phyloP scores from a whole-genome alignment of 1,140 invertebrate genomes.

The Drosophila murphyi region DNA sequence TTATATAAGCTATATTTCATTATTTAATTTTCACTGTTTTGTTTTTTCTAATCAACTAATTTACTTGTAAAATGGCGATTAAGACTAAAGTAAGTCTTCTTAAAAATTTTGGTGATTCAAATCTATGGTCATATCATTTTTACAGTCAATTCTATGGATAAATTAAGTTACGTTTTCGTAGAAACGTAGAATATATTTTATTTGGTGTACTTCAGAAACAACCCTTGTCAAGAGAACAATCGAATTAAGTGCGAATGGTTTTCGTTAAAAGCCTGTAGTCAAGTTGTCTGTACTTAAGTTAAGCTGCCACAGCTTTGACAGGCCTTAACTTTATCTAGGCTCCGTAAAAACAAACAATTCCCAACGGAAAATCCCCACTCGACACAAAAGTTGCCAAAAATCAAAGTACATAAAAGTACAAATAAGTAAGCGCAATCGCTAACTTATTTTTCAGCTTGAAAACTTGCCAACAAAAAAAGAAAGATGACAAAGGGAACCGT shows the following conservation, averaged over 20 bases:
- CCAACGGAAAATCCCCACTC: background rate
- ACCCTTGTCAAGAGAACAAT: background rate
- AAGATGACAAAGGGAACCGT: slow-evolving; percentile 30
- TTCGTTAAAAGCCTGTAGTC: slow-evolving; percentile 2
- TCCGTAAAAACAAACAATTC: slow-evolving; percentile 18
- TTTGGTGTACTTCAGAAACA: background rate
- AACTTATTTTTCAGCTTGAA: slow-evolving; percentile 33
- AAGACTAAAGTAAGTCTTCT: too few relatives aligned
- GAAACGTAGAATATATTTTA: too few relatives aligned
- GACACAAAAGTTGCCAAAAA: slow-evolving; percentile 33
- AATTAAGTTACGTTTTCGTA: too few relatives aligned
- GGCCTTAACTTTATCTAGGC: slow-evolving; percentile 32
- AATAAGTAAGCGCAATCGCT: slow-evolving; percentile 31
- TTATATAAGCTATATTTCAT: too few relatives aligned
- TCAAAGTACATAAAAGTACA: slow-evolving; percentile 40
- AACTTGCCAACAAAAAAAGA: slow-evolving; percentile 23
- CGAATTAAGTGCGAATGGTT: slow-evolving; percentile 20
- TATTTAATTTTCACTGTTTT: too few relatives aligned
- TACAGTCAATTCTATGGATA: too few relatives aligned
- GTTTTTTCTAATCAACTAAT: too few relatives aligned
- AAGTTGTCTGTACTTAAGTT: slow-evolving; percentile 18
- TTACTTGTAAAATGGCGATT: too few relatives aligned
- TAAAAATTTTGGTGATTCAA: too few relatives aligned
- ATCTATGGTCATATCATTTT: too few relatives aligned
- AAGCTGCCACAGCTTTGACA: slow-evolving; percentile 24